Percentiles rank a stretch among this genome's conserved stretches.
These are phyloP conservation scores for Brachionus rotundiformis DNA, from an alignment of 1,140 invertebrate species.

Conservation along the genomic window DNA sequence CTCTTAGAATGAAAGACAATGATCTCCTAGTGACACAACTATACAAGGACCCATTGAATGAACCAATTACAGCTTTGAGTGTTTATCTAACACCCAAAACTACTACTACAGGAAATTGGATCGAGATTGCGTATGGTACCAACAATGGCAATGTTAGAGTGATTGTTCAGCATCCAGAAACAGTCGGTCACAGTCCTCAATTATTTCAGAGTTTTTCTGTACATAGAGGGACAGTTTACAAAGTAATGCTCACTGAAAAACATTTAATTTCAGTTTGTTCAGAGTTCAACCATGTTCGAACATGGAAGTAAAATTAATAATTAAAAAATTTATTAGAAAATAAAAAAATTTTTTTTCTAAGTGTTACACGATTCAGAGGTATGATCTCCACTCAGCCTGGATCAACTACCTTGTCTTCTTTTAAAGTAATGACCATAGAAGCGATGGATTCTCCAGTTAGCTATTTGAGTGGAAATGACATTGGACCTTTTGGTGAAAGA, in stretches of 20 bases:
- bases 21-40: slow-evolving; percentile 93
- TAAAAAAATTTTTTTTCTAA: background rate
- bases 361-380: slow-evolving; percentile 84
- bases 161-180: slow-evolving; percentile 97
- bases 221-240: slow-evolving; percentile 90
- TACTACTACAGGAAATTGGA: slow-evolving; percentile 71
- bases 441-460: slow-evolving; percentile 76
- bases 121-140: slow-evolving; percentile 98
- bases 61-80: slow-evolving; percentile 95
- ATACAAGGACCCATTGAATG: slow-evolving; percentile 84
- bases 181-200: slow-evolving; percentile 91
- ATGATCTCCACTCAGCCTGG: slow-evolving; percentile 95
- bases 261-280: slow-evolving; percentile 94
- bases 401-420: slow-evolving; percentile 90
- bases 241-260: slow-evolving; percentile 87
- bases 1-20: slow-evolving; percentile 96
- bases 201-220: slow-evolving; percentile 97
- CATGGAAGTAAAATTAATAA: slow-evolving; percentile 70
- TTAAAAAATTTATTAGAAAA: background rate
- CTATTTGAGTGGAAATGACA: slow-evolving; percentile 73
- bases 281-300: slow-evolving; percentile 94
- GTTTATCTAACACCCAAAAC: slow-evolving; percentile 97
- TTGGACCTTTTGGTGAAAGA: slow-evolving; percentile 92
- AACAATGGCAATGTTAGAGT: slow-evolving; percentile 89
- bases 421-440: slow-evolving; percentile 89